phyloP scores from a whole-genome alignment of 2,797 vertebrate genomes.

The Syngnathus acus region DNA sequence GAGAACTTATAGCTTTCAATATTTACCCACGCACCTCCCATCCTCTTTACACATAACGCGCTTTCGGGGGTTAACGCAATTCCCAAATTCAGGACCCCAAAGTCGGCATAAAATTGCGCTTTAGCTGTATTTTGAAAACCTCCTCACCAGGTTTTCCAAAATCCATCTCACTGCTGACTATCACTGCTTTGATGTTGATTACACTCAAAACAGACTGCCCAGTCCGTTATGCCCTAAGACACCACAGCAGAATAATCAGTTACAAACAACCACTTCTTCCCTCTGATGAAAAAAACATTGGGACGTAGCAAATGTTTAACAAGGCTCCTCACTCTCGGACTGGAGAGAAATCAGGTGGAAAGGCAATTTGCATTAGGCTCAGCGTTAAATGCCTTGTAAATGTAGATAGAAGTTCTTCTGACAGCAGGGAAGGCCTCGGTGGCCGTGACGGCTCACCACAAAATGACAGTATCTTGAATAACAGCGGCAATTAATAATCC shows the following conservation, averaged over 20 bases:
- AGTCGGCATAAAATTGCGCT: no score
- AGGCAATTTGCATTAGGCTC: slow-evolving; percentile 16
- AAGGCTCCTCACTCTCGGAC: slow-evolving; percentile 3
- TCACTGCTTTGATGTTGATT: slow-evolving; percentile 33
- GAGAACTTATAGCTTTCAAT: no score
- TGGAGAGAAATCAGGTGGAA: slow-evolving; percentile 32
- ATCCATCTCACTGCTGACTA: slow-evolving; percentile 18
- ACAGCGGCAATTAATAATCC: neutral
- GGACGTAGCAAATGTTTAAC: slow-evolving; percentile 45
- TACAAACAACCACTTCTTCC: slow-evolving; percentile 5
- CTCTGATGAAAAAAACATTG: slow-evolving; percentile 38
- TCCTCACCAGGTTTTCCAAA: slow-evolving; percentile 1
- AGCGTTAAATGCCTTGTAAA: slow-evolving; percentile 1
- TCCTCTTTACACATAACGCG: no score
- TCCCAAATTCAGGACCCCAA: no score
- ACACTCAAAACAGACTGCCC: slow-evolving; percentile 18
- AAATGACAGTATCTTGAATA: neutral
- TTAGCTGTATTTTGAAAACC: no score
- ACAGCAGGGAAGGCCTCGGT: neutral
- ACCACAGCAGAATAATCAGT: slow-evolving; percentile 26
- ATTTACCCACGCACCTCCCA: no score
- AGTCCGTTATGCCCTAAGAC: slow-evolving; percentile 13
- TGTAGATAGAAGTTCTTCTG: neutral
- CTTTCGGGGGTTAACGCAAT: no score
- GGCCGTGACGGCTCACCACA: neutral